Evolutionary conservation across 2,113 vertebrate genomes (phyloP), one percentile per base, ranked within the genome.

Genomic region (Misgurnus mizolepis): DNA sequence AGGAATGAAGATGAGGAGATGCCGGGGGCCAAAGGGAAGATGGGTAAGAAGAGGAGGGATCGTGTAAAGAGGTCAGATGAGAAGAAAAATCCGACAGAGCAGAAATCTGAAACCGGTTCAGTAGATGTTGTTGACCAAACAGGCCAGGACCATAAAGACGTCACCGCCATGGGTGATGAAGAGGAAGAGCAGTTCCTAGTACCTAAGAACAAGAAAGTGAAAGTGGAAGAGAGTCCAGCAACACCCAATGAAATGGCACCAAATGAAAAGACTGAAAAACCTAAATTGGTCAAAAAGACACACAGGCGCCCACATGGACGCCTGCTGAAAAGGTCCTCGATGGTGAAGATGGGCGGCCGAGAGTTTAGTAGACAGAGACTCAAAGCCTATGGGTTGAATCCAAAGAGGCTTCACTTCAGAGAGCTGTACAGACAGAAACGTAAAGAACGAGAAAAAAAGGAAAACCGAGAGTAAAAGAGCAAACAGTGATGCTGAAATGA

Each of bases 321-420:
- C 0, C 67, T 83, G 5, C 3, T 88, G 3, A 81, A 92, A n/a
- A 88, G 88, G 47, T 39, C 83, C 27, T 7, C 56, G 0, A 90
- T 90, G 0, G 89, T 97, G 80, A 93, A 80, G 0, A 88, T 97
- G 0, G 93, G 93, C 0, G 93, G 94, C 8, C 85, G 41, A 0
- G 92, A 94, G 82, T 97, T 97, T 88, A 96, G 93, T 55, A 87
- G 87, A 49, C 91, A 94, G 86, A 91, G 96, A 81, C 91, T 97
- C 72, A 92, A 89, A 83, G 96, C 96, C 0, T 97, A 95, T 0
- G 95, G 96, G 1, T 92, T 97, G 69, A 96, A 97, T 87, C 93
- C 96, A 22, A 95, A 94, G 85, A 92, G 92, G 80, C 86, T 97
- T 58, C 92, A 90, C 82, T 96, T 93, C 89, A 94, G 91, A 76